Evolutionary conservation across 1,140 invertebrate species (phyloP).

Genomic region (Brachionus paranguensis): DNA sequence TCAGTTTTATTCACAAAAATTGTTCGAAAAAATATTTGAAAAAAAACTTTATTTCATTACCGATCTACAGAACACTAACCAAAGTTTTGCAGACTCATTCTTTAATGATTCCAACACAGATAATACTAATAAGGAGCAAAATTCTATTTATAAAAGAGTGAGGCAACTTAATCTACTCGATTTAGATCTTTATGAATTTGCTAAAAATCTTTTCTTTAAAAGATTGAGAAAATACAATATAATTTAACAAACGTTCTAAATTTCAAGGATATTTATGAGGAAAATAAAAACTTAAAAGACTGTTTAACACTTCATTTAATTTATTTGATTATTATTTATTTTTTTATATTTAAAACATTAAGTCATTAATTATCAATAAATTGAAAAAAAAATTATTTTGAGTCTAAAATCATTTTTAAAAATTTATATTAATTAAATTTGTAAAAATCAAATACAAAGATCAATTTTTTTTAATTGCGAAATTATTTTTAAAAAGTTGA

Average conservation of each 20-base stretch:
- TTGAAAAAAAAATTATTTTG: too few relatives aligned
- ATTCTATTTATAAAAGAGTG: not conserved
- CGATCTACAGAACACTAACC: not conserved
- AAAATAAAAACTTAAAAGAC: too few relatives aligned
- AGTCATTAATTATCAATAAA: too few relatives aligned
- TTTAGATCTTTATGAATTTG: not conserved
- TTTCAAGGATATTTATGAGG: too few relatives aligned
- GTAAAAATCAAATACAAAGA: too few relatives aligned
- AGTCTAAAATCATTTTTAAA: too few relatives aligned
- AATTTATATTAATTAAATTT: too few relatives aligned
- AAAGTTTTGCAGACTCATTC: conserved; percentile 41
- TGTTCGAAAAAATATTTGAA: not conserved
- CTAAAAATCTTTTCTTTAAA: not conserved
- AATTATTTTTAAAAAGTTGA: too few relatives aligned
- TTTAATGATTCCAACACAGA: not conserved
- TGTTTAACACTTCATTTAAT: too few relatives aligned
- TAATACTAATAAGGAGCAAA: not conserved
- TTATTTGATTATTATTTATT: too few relatives aligned
- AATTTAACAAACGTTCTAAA: not conserved
- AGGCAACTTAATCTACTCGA: not conserved
- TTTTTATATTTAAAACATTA: too few relatives aligned
- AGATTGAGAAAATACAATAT: not conserved
- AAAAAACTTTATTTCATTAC: not conserved
- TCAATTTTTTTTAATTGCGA: too few relatives aligned
- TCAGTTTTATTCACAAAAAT: not conserved